Evolutionary conservation across 2,113 vertebrate species (phyloP), one percentile per base, ranked within the genome.

Genomic region (Myxocyprinus asiaticus): DNA sequence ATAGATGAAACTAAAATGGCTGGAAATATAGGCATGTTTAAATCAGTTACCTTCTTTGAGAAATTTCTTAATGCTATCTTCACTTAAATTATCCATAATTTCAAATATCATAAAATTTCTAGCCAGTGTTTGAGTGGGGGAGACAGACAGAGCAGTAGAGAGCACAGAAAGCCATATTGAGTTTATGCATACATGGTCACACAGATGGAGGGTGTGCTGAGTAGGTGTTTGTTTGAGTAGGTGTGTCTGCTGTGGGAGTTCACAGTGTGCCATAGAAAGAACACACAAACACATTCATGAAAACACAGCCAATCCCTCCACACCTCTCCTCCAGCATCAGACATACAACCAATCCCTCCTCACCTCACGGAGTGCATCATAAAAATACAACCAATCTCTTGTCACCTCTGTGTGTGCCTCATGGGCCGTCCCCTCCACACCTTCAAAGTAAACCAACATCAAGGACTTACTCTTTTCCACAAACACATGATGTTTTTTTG

Each of bases 141-240:
- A 0, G 8, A 50, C 14, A n/a, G 11, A 14, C 1, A 63, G n/a
- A 9, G 7, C 9, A 9, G 12, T 12, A 50, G 7, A 7, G 10
- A 64, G 9, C 1, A 14, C 11, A 64, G 45, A 62, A 55, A 74
- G 59, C 45, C 9, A 50, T 62, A 4, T 43, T 43, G 51, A 67
- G 53, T 48, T 51, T 56, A 12, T n/a, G n/a, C 4, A 15, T 12
- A 42, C 65, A 68, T 14, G 44, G 51, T 45, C 15, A 33, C 62
- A 74, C 62, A 73, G 62, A 58, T 64, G 67, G 65, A 48, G 48
- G 61, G 68, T 66, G 78, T 73, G 68, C 66, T 42, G 5, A 62
- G 67, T 61, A 63, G 76, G 76, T 67, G 76, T 69, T 69, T 63
- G 77, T 72, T 70, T 72, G 59, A 72, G 59, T 79, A 68, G 58